Percentiles rank a stretch among this genome's conserved stretches.
Evolutionary conservation across 2,888 invertebrate species (phyloP).

Genomic region (Calliopum simillimum): DNA sequence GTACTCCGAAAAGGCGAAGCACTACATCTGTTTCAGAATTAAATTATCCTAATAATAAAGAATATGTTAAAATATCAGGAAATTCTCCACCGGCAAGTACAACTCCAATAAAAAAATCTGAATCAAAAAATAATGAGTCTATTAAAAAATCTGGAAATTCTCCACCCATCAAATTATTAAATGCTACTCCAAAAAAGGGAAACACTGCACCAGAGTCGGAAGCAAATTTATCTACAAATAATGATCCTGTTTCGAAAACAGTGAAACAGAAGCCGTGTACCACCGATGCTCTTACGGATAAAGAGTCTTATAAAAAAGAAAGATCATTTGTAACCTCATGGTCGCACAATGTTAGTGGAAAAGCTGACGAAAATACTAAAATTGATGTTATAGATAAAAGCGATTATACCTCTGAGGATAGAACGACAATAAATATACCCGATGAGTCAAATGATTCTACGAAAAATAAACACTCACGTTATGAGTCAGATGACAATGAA

Average conservation of each 20-base stretch:
- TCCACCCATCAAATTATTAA: no score
- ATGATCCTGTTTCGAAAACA: no score
- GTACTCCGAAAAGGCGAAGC: neutral
- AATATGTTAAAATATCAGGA: no score
- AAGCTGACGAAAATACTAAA: slow-evolving; percentile 39
- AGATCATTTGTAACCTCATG: slow-evolving; percentile 68
- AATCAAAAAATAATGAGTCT: no score
- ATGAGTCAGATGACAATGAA: slow-evolving; percentile 22
- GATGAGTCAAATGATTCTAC: neutral
- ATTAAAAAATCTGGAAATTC: no score
- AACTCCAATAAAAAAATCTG: no score
- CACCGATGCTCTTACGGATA: neutral
- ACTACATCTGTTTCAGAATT: neutral
- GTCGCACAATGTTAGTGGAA: slow-evolving; percentile 47
- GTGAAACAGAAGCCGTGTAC: no score
- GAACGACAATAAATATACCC: neutral
- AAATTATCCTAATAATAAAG: neutral
- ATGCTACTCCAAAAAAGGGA: neutral
- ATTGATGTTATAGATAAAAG: slow-evolving; percentile 44
- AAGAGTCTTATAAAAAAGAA: slow-evolving; percentile 46
- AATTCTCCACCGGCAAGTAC: no score
- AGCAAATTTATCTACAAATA: neutral
- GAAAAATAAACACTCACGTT: slow-evolving; percentile 19
- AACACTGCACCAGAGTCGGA: neutral
- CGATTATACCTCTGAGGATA: neutral